Evolutionary conservation across 2,888 invertebrate genomes (phyloP), one percentile per base, ranked within the genome.

Genomic region (Apamea anceps): DNA sequence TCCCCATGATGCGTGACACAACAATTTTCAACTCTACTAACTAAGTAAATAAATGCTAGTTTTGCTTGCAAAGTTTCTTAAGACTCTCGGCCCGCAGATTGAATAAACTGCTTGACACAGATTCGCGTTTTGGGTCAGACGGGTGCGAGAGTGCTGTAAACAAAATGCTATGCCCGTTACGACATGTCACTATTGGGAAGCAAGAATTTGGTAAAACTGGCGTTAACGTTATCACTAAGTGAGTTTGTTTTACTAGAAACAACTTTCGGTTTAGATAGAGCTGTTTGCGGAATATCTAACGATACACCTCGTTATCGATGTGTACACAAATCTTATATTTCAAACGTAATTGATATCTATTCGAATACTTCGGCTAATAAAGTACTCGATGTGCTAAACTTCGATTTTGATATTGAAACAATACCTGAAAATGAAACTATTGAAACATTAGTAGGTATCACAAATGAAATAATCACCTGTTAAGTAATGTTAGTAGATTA

Each of bases 31-130:
- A 91, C 95, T 92, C 88, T 95, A 91, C 13, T 75, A 18, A 25
- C 79, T 72, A 78, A 63, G 74, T 62, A n/a, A 51, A 90, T 93
- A 94, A 87, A 90, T 87, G 85, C 85, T 90, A 91, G 85, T 94
- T 93, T 94, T 84, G 92, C 89, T 82, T 91, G 93, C 74, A 83
- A 80, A 76, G 54, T 75, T 84, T 82, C 88, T 87, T 91, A 91
- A 92, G 93, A 92, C 92, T 94, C 94, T 94, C 94, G 92, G 92
- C 92, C 93, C 91, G 92, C 95, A 96, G 96, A 97, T 97, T 97
- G 96, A 97, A 97, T 97, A 97, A 97, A 97, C 97, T 95, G 95
- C 97, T 97, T 97, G 97, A 97, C 97, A 97, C 96, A 97, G 96
- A 96, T 97, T 96, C 96, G 92, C 93, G 94, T 95, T 96, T 96